Conservation (phyloP, 1,140 invertebrate species). For the Medauroidea extradentata region DNA sequence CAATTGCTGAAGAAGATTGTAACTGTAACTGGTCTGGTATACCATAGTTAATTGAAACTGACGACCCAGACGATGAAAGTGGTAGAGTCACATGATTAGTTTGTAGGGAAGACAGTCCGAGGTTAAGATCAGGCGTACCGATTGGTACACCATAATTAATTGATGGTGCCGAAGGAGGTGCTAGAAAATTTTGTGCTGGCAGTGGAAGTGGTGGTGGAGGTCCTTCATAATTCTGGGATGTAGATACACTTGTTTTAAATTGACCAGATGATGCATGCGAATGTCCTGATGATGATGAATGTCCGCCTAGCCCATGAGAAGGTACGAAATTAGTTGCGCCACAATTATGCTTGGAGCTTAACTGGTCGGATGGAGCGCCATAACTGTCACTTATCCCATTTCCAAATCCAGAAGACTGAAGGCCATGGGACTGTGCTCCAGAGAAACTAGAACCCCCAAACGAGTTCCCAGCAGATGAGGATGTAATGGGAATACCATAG, state of each 20-base stretch:
- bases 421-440: not conserved
- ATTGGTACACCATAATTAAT: no score
- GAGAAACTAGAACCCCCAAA: not conserved
- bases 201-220: no score
- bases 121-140: no score
- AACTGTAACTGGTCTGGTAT: not conserved
- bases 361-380: not conserved
- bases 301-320: slow-evolving; percentile 1
- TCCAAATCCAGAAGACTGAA: not conserved
- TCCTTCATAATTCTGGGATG: no score
- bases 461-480: no score
- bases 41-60: not conserved
- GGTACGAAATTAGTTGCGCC: slow-evolving; percentile 11
- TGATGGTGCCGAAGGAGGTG: no score
- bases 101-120: no score
- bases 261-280: not conserved
- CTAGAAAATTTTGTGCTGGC: no score
- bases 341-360: not conserved
- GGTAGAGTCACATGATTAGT: no score
- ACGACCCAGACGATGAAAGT: no score
- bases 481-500: no score
- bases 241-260: no score
- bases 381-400: not conserved
- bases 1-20: not conserved
- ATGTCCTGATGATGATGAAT: not conserved